Base-by-base conservation (phyloP, 1,140 invertebrate genomes). In the Anoplolepis gracilipes region DNA sequence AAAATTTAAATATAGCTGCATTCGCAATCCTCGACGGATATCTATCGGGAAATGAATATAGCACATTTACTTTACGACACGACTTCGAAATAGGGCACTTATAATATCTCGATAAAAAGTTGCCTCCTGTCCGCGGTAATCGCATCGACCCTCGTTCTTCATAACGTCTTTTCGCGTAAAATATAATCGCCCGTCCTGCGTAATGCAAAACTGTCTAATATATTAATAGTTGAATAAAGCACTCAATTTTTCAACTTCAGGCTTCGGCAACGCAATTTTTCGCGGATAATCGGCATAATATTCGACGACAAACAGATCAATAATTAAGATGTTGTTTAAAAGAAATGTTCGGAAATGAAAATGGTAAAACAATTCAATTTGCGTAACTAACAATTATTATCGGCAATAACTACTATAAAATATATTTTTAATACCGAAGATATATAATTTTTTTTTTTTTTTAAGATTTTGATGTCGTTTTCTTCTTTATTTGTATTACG, bases 221-320 rank as follows among this genome's bases (percentile, higher is more conserved):
- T 75, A 84, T 87, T 87, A 84, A 87, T 84, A 62, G 78, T 49
- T 33, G 70, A 81, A 87, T 88, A 88, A 88, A 25, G 46, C 39
- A 70, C 33, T 55, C 65, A 30, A 61, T 87, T 84, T 39, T 70
- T 69, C 46, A 16, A 49, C 46, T 46, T n/a, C 25, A 33, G 62
- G 61, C 42, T 55, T 53, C 62, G 39, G 39, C 62, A 39, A 42
- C 19, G 55, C 64, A 87, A 84, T 87, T 79, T 84, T 36, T 70
- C 59, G 46, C 46, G 13, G 28, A n/a, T 67, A 53, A 67, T 85
- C 59, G 5, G 36, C 28, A 10, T 25, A 30, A 36, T 3, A 53
- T 36, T 67, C n/a, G n/a, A 36, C 28, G 42, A 67, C 42, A 36
- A 65, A 30, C 11, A 36, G 2, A 78, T 36, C 30, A 36, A 69